Conservation (phyloP, 2,113 vertebrate species). For the Xenopus tropicalis region UCB_Xtro_10.0 CM004448.2:93918001-93918500, state of each 20-base stretch:
- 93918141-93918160: no score
- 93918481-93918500: conserved; percentile 3
- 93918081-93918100: no score
- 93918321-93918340: background rate
- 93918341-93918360: background rate
- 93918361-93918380: background rate
- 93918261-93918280: no score
- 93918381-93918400: conserved; percentile 3
- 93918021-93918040: no score
- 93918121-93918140: no score
- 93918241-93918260: background rate
- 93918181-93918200: no score
- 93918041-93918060: no score
- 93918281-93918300: background rate
- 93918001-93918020: no score
- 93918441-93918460: background rate
- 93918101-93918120: no score
- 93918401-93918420: background rate
- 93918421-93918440: background rate
- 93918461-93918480: background rate
- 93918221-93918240: background rate
- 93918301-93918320: background rate
- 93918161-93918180: no score
- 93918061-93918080: no score
- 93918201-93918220: no score